phyloP scores from a whole-genome alignment of 1,140 invertebrate genomes.

The Papilio machaon region DNA sequence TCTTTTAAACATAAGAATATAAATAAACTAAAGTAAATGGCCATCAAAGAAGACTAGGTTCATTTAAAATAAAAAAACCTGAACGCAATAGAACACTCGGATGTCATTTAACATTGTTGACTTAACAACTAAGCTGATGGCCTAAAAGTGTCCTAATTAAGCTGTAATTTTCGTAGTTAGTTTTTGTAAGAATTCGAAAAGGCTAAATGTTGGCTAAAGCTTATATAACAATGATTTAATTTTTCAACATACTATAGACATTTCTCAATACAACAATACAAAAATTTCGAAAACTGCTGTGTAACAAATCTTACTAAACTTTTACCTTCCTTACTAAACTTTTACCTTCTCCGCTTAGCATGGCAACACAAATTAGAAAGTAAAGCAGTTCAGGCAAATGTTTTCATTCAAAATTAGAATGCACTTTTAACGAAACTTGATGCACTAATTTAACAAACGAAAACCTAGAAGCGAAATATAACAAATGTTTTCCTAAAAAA shows the following conservation, averaged over 20 bases:
- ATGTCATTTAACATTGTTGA: not conserved
- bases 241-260: not conserved
- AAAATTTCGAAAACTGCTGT: not conserved
- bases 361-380: constrained; percentile 3
- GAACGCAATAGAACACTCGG: too few species aligned
- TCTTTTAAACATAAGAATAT: not conserved
- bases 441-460: not conserved
- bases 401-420: not conserved
- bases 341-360: not conserved
- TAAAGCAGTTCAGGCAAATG: not conserved
- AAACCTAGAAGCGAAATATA: not conserved
- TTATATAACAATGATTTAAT: constrained; percentile 3
- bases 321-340: not conserved
- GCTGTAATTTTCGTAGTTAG: not conserved
- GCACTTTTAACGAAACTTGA: not conserved
- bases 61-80: too few species aligned
- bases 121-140: not conserved
- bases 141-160: not conserved
- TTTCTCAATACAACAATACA: not conserved
- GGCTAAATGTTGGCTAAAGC: not conserved
- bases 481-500: not conserved
- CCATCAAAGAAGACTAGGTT: not conserved
- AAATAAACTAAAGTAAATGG: not conserved
- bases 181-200: not conserved
- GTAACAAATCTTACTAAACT: not conserved